A percentile compares a stretch with the other conserved stretches of the same genome.
phyloP scores from a whole-genome alignment of 1,140 invertebrate genomes.

The Ericerus pela region DNA sequence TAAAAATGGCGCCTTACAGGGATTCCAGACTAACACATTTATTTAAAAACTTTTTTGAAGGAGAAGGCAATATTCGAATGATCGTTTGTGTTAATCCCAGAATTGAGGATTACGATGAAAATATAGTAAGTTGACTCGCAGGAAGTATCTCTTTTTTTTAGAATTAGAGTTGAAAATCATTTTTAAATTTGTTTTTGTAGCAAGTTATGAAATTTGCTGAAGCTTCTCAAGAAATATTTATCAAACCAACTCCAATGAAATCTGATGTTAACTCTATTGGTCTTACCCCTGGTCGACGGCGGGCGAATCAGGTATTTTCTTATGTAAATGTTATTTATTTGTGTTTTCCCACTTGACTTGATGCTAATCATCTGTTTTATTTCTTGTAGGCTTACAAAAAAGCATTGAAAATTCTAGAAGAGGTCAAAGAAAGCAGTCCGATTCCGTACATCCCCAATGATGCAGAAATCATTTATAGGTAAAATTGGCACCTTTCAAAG shows the following conservation, averaged over 20 bases:
- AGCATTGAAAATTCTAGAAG: not conserved
- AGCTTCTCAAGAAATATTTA: slow-evolving; percentile 83
- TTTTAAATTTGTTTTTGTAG: slow-evolving; percentile 34
- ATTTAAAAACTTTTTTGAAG: slow-evolving; percentile 98
- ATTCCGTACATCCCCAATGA: not conserved
- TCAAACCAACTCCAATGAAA: slow-evolving; percentile 45
- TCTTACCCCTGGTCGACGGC: slow-evolving; percentile 57
- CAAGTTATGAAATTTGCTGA: slow-evolving; percentile 95
- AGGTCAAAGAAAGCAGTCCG: not conserved
- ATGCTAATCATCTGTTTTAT: too few relatives aligned
- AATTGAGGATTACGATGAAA: slow-evolving; percentile 87
- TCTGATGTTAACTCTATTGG: slow-evolving; percentile 37
- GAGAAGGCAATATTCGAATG: slow-evolving; percentile 90
- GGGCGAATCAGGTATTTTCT: slow-evolving; percentile 61
- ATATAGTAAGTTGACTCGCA: slow-evolving; percentile 46
- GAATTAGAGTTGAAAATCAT: not conserved
- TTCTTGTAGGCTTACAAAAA: too few relatives aligned
- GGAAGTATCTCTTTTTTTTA: not conserved
- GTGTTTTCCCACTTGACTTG: too few relatives aligned
- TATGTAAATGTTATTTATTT: too few relatives aligned
- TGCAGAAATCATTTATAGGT: not conserved
- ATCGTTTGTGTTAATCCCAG: slow-evolving; percentile 92
- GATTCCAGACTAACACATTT: slow-evolving; percentile 91
- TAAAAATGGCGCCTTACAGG: slow-evolving; percentile 74
- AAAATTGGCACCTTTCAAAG: too few relatives aligned